Evolutionary conservation across 2,797 vertebrate genomes (phyloP).

Genomic region (Peromyscus attwateri): DNA sequence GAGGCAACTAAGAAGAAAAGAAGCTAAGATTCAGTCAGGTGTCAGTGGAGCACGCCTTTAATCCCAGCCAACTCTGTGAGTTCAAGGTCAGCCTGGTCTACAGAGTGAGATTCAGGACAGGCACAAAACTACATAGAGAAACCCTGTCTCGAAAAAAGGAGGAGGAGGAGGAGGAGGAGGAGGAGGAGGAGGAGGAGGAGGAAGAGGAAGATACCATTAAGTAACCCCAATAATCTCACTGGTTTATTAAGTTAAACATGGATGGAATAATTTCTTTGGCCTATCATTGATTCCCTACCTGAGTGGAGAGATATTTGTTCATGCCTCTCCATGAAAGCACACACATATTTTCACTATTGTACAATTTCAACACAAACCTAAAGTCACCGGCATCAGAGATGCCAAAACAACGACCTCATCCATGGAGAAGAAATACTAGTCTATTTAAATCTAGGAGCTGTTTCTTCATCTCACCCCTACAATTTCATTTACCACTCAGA

Average conservation of each 20-base stretch:
- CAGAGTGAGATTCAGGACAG: too few species aligned
- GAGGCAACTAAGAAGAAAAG: background rate
- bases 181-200: too few species aligned
- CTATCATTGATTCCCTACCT: background rate
- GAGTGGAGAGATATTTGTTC: background rate
- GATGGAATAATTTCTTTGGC: background rate
- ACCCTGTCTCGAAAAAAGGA: too few species aligned
- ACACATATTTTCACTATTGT: background rate
- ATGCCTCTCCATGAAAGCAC: background rate
- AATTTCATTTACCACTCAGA: slow-evolving; percentile 28
- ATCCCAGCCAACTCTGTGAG: too few species aligned
- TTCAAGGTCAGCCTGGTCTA: too few species aligned
- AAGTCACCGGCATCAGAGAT: background rate
- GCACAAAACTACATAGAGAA: too few species aligned
- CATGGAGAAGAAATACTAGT: background rate
- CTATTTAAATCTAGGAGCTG: background rate
- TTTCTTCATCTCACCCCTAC: background rate
- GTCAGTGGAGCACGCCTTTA: too few species aligned
- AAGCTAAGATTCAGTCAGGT: too few species aligned
- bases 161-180: too few species aligned
- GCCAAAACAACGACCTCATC: background rate
- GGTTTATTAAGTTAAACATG: too few species aligned
- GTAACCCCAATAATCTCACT: background rate
- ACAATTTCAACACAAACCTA: background rate
- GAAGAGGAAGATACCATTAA: too few species aligned